phyloP scores from a whole-genome alignment of 2,888 invertebrate genomes.

The Catocala nupta region DNA sequence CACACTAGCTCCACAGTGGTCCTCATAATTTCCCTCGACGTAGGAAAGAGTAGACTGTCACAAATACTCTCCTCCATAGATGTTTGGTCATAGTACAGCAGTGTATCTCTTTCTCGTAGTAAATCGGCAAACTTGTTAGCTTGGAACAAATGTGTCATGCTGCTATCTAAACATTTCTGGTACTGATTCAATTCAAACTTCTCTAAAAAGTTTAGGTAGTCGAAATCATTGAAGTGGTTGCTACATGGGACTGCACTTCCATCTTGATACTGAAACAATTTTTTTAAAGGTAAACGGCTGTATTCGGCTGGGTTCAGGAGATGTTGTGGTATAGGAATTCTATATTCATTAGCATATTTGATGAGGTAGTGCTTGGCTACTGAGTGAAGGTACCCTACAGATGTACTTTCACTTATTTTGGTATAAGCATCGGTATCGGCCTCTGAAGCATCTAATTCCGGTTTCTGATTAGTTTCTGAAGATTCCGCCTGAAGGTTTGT shows the following conservation, averaged over 20 bases:
- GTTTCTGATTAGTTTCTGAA: background rate
- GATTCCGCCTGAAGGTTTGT: conserved; percentile 37
- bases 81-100: conserved; percentile 74
- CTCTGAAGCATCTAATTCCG: background rate
- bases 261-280: conserved; percentile 73
- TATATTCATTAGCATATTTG: conserved; percentile 69
- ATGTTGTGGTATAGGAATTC: conserved; percentile 68
- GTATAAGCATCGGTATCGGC: conserved; percentile 26
- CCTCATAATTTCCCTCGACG: conserved; percentile 78
- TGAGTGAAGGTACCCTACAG: conserved; percentile 57
- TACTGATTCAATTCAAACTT: conserved; percentile 79
- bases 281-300: conserved; percentile 55
- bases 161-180: conserved; percentile 68
- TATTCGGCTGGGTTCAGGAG: conserved; percentile 62
- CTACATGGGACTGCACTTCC: conserved; percentile 66
- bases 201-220: conserved; percentile 70
- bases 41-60: conserved; percentile 67
- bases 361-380: conserved; percentile 66
- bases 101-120: conserved; percentile 51
- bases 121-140: conserved; percentile 42
- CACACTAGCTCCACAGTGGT: conserved; percentile 74
- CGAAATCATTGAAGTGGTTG: conserved; percentile 71
- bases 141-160: conserved; percentile 71
- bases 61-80: conserved; percentile 78
- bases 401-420: conserved; percentile 28